Base-by-base conservation (phyloP, 2,888 invertebrate genomes). In the Cryptophagus acutangulus region DNA sequence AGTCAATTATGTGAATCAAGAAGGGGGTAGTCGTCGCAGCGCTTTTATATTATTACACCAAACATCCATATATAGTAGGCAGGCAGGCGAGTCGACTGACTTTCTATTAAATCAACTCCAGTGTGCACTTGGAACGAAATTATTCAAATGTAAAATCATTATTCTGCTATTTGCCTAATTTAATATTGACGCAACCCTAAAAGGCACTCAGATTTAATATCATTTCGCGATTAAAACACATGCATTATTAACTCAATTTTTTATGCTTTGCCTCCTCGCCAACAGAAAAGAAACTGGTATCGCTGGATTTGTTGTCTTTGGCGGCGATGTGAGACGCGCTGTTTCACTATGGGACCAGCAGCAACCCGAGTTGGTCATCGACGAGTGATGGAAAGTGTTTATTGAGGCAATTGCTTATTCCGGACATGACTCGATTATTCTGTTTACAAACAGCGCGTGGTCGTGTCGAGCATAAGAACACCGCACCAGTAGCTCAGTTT, bases 1-100 rank as follows among this genome's bases (percentile, higher is more conserved):
- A 70, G 67, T 69, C 67, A 69, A 70, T 70, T 70, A 67, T 57
- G 48, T 49, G 59, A 60, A 59, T 59, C 57, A 41, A 48, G 51
- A 54, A 46, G 48, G 56, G 54, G 48, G 50, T 45, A 47, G 40
- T 28, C 10, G n/a, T 10, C 38, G 12, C 35, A 43, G 44, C 43
- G 43, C 54, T 38, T 45, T 44, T 40, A 41, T 40, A 45, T 36
- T n/a, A n/a, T 34, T 28, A 37, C 49, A 46, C 47, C 52, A 42
- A 35, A 35, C 46, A 51, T 46, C 16, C 45, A 38, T 41, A 36
- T 41, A 43, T 44, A 39, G 33, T 29, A 28, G 31, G 42, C 42
- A 40, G 20, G 33, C 39, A 33, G 28, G 30, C 28, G 39, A 29
- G 36, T 20, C 33, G 17, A 36, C 34, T 36, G 36, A 40, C 38